Percentiles rank a stretch among this genome's conserved stretches.
Conservation (phyloP, 1,140 invertebrate species). For the Steinernema feltiae region DNA sequence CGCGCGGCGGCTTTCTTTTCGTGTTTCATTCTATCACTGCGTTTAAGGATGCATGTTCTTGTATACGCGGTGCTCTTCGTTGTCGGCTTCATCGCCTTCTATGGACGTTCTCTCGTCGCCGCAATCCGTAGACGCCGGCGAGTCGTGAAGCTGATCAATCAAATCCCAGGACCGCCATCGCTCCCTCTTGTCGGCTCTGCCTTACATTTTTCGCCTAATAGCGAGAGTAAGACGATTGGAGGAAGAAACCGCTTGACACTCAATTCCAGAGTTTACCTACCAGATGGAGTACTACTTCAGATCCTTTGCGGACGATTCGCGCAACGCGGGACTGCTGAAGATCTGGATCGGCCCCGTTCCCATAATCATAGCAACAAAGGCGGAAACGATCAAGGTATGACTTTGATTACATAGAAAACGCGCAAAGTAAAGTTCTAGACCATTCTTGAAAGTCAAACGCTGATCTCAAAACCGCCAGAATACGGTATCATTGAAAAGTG, state of each 20-base stretch:
- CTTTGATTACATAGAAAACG: no score
- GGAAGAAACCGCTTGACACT: background rate
- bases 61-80: background rate
- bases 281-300: constrained; percentile 23
- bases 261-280: constrained; percentile 23
- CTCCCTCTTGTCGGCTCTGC: background rate
- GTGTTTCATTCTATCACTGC: background rate
- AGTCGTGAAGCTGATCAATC: background rate
- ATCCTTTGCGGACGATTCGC: background rate
- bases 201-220: background rate
- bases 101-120: background rate
- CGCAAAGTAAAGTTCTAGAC: no score
- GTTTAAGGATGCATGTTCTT: background rate
- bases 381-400: constrained; percentile 27
- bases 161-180: background rate
- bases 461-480: constrained; percentile 73
- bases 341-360: constrained; percentile 35
- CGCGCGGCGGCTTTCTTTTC: no score
- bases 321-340: constrained; percentile 16
- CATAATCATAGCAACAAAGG: constrained; percentile 18
- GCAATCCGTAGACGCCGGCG: background rate
- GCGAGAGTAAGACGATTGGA: background rate
- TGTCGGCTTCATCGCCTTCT: background rate
- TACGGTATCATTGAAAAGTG: constrained; percentile 70
- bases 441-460: constrained; percentile 68